These are phyloP conservation scores for Cephalotes varians DNA, from an alignment of 2,888 invertebrate genomes.

Conservation along the genomic window DNA sequence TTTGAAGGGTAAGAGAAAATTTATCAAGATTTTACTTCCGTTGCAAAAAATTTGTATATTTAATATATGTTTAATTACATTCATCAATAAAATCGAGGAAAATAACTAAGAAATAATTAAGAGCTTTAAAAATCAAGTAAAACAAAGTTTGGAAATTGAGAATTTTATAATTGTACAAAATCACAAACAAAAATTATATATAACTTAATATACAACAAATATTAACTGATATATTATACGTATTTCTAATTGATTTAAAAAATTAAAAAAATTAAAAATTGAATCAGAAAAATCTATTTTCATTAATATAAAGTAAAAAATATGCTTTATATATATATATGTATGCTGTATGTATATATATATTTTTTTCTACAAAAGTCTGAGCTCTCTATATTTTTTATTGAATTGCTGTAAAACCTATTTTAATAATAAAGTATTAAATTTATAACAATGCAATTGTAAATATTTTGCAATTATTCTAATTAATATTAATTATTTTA, in stretches of 20 bases:
- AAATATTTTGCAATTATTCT: too few species aligned
- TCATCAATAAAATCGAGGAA: background rate
- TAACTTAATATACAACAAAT: background rate
- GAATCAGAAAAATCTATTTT: background rate
- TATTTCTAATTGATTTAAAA: background rate
- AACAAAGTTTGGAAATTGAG: background rate
- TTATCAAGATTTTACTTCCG: background rate
- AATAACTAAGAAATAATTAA: constrained; percentile 1
- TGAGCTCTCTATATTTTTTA: background rate
- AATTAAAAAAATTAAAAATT: background rate
- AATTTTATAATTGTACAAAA: background rate
- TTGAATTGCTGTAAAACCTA: background rate
- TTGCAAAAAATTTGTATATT: background rate
- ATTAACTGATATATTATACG: background rate
- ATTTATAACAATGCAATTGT: background rate
- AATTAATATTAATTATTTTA: too few species aligned
- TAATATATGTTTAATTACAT: too few species aligned
- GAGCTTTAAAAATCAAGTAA: background rate
- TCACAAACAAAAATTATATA: background rate
- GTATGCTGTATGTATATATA: too few species aligned
- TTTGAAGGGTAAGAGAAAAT: background rate
- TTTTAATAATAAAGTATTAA: background rate
- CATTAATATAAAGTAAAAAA: background rate
- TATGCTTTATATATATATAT: background rate
- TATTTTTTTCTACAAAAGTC: background rate